Evolutionary conservation across 2,797 vertebrate genomes (phyloP), one percentile per base, ranked within the genome.

Genomic region (Dryobates pubescens): DNA sequence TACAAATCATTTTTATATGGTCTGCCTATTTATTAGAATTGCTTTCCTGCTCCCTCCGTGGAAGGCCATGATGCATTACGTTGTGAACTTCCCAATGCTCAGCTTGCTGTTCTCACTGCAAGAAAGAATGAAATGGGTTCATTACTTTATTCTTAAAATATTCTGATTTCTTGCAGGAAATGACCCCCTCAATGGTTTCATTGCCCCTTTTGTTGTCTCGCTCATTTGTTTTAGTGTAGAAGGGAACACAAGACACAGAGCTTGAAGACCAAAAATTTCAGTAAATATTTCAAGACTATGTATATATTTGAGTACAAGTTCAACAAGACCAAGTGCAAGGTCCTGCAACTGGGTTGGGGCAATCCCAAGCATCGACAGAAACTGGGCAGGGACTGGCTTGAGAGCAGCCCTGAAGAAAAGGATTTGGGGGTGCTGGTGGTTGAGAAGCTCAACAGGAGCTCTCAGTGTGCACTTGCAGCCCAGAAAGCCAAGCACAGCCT

Each of bases 1-100:
- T 95, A 95, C 94, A 95, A 96, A 96, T 97, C 95, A 96, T 96
- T 87, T 96, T 96, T 95, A 96, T 96, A 95, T 96, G 96, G 92
- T 89, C 89, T 95, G 91, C 81, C 95, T 96, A 94, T 93, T 97
- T 96, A 96, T 95, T 96, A 95, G 93, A 96, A 97, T 95, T 94
- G 93, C 93, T 96, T 96, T 94, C 84, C 94, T 94, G 88, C 88
- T 96, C 67, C 92, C 70, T 85, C 24, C 89, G 63, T 94, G 95
- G 85, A 93, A 92, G 71, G 74, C 69, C 59, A 71, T 94, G 95
- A 96, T 96, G 79, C 95, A 96, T 95, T 96, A 64, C 88, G 49
- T 92, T 94, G 82, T 87, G 82, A 95, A 94, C 73, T 94, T 95
- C 81, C 57, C 70, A 91, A 91, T 90, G 72, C 83, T 95, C 80